These are phyloP conservation scores for Volucella zonaria DNA, from an alignment of 2,888 invertebrate genomes.

Conservation along the genomic window DNA sequence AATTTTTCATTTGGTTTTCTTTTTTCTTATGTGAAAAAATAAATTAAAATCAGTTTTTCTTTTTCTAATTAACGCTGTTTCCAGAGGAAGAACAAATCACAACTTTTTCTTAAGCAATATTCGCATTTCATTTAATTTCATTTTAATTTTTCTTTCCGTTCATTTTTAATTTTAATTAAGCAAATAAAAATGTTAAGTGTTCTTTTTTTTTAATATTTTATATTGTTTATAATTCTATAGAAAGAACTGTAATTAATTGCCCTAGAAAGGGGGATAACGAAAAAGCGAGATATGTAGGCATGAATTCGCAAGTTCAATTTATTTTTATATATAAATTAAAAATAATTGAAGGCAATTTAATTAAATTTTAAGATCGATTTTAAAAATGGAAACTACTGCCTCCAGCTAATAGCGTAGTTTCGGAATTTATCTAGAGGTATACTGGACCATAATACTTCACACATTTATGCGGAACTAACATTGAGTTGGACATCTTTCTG, in stretches of 20 bases:
- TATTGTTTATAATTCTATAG: constrained; percentile 11
- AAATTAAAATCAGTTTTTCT: constrained; percentile 45
- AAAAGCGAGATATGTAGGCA: constrained; percentile 26
- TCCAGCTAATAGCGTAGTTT: no score
- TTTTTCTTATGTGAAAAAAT: background rate
- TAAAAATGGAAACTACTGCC: no score
- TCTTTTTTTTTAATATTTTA: constrained; percentile 28
- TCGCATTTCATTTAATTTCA: constrained; percentile 5
- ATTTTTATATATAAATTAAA: no score
- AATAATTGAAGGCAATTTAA: no score
- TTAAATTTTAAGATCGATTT: no score
- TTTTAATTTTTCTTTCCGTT: constrained; percentile 14
- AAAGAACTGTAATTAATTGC: background rate
- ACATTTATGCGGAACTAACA: no score
- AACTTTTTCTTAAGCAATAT: constrained; percentile 45
- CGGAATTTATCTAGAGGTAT: no score
- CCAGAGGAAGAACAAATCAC: constrained; percentile 66
- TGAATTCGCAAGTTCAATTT: background rate
- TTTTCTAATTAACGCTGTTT: constrained; percentile 62
- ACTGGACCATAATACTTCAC: no score
- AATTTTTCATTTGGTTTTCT: constrained; percentile 1
- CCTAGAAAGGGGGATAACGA: constrained; percentile 11
- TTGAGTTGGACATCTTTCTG: no score
- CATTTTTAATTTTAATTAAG: constrained; percentile 5
- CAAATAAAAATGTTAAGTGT: constrained; percentile 39